Conservation (phyloP, 2,797 vertebrate genomes). For the Lithobates pipiens region DNA sequence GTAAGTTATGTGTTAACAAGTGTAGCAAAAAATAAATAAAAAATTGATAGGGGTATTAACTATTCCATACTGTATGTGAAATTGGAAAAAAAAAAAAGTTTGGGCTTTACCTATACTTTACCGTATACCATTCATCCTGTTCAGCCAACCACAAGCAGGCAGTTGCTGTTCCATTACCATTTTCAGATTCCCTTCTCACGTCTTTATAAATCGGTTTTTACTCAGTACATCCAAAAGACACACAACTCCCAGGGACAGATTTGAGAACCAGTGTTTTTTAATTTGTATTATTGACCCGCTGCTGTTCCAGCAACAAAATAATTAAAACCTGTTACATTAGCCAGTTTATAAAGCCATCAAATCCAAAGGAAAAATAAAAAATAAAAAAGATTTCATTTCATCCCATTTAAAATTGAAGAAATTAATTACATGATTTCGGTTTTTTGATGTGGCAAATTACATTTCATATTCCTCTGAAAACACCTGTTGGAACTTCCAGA, state of each 20-base stretch:
- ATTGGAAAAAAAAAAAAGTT: too few relatives aligned
- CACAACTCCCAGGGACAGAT: neutral
- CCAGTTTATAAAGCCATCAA: constrained; percentile 35
- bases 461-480: constrained; percentile 42
- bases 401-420: constrained; percentile 20
- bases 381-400: constrained; percentile 19
- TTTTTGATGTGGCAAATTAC: constrained; percentile 37
- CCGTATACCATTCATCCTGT: too few relatives aligned
- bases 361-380: neutral
- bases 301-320: constrained; percentile 34
- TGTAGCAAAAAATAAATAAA: too few relatives aligned
- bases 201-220: too few relatives aligned
- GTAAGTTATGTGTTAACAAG: too few relatives aligned
- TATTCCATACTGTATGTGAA: too few relatives aligned
- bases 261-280: constrained; percentile 12
- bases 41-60: too few relatives aligned
- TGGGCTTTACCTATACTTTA: too few relatives aligned
- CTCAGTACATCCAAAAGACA: neutral
- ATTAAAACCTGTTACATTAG: constrained; percentile 33
- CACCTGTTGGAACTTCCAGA: constrained; percentile 40
- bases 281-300: constrained; percentile 47
- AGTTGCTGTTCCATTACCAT: too few relatives aligned
- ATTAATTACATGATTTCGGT: constrained; percentile 37
- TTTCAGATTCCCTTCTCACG: too few relatives aligned
- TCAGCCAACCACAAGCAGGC: too few relatives aligned